Evolutionary conservation across 2,113 vertebrate species (phyloP), one percentile per base, ranked within the genome.

Genomic region (Albula goreensis): DNA sequence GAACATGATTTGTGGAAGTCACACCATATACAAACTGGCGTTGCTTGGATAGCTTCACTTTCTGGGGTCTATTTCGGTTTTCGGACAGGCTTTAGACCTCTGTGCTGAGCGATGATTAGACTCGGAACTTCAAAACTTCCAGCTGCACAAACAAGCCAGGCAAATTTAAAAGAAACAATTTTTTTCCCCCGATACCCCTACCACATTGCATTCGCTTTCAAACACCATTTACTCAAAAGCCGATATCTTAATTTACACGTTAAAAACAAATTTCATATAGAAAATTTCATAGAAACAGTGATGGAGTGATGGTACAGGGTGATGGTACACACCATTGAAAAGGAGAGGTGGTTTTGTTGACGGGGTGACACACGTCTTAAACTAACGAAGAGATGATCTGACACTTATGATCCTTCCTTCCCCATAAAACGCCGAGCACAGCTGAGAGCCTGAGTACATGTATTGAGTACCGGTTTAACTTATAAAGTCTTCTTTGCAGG

Each of bases 301-400:
- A n/a, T 52, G 48, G 60, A 50, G 13, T 4, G 31, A 31, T 60
- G 50, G 19, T 41, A 60, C 4, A 80, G 48, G 9, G 63, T 48
- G 52, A 31, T 53, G n/a, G 15, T n/a, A 50, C 13, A 11, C 60
- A 81, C 50, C 70, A 41, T 53, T 22, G 78, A 11, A 53, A 60
- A 53, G 49, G 48, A 83, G 78, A 86, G 51, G 49, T n/a, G 51
- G 81, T 78, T 87, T 41, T 87, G 77, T 49, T 87, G 83, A 87
- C 78, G 77, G 31, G 63, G 56, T 7, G 13, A 50, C 49, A 88
- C 10, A 81, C 50, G 13, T 50, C 66, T 83, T n/a, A 60, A 83
- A 78, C 22, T 4, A 22, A 74, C 9, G 3, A 13, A 10, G 22
- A 74, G 70, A 31, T 74, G n/a, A 22, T 74, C 70, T 25, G n/a